phyloP scores from a whole-genome alignment of 2,113 vertebrate genomes.

The Trogon melanurus region DNA sequence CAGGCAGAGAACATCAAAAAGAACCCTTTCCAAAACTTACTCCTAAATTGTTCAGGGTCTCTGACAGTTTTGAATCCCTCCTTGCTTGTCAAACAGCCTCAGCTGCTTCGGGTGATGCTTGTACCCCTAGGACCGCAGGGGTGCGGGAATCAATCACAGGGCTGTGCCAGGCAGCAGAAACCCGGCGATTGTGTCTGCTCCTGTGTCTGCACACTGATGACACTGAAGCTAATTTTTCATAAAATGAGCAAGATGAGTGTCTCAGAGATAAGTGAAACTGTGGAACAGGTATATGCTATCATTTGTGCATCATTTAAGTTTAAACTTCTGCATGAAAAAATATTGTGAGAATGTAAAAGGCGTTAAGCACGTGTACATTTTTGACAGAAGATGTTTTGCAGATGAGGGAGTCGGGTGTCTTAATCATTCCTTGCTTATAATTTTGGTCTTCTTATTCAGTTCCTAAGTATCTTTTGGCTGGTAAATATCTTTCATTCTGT shows the following conservation, averaged over 20 bases:
- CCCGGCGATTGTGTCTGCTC: background rate
- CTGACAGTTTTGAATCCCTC: background rate
- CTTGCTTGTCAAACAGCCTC: background rate
- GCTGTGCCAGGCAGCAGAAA: background rate
- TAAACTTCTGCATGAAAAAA: background rate
- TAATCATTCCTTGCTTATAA: background rate
- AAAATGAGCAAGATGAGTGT: background rate
- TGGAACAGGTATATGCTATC: background rate
- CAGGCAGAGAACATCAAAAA: conserved; percentile 35
- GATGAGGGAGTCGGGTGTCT: background rate
- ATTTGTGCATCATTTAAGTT: background rate
- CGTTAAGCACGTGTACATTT: accelerated
- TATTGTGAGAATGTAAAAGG: background rate
- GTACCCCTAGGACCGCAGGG: background rate
- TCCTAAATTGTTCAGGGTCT: conserved; percentile 23
- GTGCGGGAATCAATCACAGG: background rate
- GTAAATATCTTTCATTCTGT: background rate
- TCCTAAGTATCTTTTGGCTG: background rate
- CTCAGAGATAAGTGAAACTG: background rate
- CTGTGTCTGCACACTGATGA: background rate
- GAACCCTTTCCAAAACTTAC: background rate
- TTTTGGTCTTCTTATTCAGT: background rate
- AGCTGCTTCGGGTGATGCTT: background rate
- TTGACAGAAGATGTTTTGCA: background rate
- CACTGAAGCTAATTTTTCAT: background rate